phyloP scores from a whole-genome alignment of 2,888 invertebrate species.

The Agrochola circellaris region DNA sequence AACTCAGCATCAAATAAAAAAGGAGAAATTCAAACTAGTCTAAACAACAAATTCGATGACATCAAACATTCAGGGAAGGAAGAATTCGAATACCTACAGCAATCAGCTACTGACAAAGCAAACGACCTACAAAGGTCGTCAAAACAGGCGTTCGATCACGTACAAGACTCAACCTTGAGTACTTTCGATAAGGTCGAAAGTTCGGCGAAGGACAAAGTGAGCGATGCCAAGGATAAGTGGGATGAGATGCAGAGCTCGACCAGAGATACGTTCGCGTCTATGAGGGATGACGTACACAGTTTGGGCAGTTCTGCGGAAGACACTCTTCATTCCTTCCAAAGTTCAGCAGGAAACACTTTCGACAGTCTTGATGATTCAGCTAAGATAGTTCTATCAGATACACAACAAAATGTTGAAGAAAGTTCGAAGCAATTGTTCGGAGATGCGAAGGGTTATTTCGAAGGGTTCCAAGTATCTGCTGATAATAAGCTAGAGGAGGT shows the following conservation, averaged over 20 bases:
- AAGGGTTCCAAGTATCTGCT: conserved; percentile 87
- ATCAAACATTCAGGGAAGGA: conserved; percentile 73
- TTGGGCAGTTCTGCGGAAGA: conserved; percentile 86
- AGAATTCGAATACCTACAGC: conserved; percentile 74
- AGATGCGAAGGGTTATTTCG: conserved; percentile 81
- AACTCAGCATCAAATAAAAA: conserved; percentile 82
- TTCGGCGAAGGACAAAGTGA: conserved; percentile 86
- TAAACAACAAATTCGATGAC: conserved; percentile 74
- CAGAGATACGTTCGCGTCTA: conserved; percentile 85
- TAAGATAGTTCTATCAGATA: conserved; percentile 78
- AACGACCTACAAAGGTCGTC: conserved; percentile 79
- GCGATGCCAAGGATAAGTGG: conserved; percentile 83
- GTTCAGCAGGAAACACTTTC: conserved; percentile 88
- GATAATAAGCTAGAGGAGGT: conserved; percentile 87
- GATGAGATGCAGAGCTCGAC: conserved; percentile 86
- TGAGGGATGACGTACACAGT: conserved; percentile 84
- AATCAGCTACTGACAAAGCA: conserved; percentile 71
- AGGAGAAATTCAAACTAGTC: conserved; percentile 76
- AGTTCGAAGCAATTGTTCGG: conserved; percentile 83
- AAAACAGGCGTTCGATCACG: conserved; percentile 82
- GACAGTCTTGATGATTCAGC: conserved; percentile 87
- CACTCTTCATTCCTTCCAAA: conserved; percentile 87
- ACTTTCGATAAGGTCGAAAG: conserved; percentile 88
- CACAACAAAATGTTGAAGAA: conserved; percentile 73
- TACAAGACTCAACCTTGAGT: conserved; percentile 86